These are phyloP conservation scores for Heteropelma amictum DNA, from an alignment of 2,888 invertebrate species.

Conservation along the genomic window DNA sequence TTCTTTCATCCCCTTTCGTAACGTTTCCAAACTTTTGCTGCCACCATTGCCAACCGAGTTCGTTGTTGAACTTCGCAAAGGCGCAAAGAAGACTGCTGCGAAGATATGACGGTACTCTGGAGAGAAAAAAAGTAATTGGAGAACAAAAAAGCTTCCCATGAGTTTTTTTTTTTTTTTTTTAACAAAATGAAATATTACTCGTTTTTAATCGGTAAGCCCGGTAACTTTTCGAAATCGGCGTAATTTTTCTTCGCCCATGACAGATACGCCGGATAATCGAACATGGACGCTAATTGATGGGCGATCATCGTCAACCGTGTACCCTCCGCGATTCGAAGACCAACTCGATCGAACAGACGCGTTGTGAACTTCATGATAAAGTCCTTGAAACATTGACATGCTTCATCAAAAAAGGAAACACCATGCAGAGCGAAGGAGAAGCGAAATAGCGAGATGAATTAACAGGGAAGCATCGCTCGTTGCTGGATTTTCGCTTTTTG, in stretches of 20 bases:
- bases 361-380: slow-evolving; percentile 65
- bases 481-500: too few relatives aligned
- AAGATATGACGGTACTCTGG: slow-evolving; percentile 65
- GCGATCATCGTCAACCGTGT: slow-evolving; percentile 64
- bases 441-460: too few relatives aligned
- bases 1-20: slow-evolving; percentile 66
- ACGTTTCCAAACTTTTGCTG: slow-evolving; percentile 59
- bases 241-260: slow-evolving; percentile 63
- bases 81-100: slow-evolving; percentile 68
- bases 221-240: slow-evolving; percentile 45
- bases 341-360: slow-evolving; percentile 63
- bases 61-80: slow-evolving; percentile 67
- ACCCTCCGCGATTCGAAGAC: slow-evolving; percentile 60
- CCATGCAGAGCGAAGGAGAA: too few relatives aligned
- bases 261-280: slow-evolving; percentile 66
- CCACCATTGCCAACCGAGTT: slow-evolving; percentile 68
- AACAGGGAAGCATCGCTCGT: too few relatives aligned
- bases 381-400: too few relatives aligned
- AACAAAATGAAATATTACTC: slow-evolving; percentile 34
- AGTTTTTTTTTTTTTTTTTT: neutral
- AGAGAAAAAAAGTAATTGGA: slow-evolving; percentile 19
- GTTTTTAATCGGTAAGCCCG: slow-evolving; percentile 46
- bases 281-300: slow-evolving; percentile 66
- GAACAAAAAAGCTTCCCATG: neutral
- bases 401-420: too few relatives aligned